A percentile compares a stretch with the other conserved stretches of the same genome.
phyloP scores from a whole-genome alignment of 2,797 vertebrate genomes.

The Mus caroli region DNA sequence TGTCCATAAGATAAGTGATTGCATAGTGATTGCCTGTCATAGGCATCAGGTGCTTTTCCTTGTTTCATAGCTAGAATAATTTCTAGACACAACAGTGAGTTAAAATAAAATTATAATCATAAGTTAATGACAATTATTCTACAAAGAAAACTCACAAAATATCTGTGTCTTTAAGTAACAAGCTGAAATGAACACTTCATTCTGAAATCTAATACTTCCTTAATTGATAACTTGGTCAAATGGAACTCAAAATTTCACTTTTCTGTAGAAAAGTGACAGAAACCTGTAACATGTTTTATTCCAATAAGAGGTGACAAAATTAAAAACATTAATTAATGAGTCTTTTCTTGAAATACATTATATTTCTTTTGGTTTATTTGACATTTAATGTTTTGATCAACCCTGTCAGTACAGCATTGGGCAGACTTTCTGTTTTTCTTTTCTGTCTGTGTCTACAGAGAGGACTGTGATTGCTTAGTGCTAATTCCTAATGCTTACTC shows the following conservation, averaged over 20 bases:
- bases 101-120: conserved; percentile 35
- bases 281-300: not conserved
- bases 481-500: conserved; percentile 50
- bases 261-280: conserved; percentile 9
- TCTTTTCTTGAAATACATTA: conserved; percentile 59
- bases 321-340: conserved; percentile 43
- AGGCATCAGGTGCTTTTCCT: not conserved
- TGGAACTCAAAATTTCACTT: conserved; percentile 54
- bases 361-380: conserved; percentile 44
- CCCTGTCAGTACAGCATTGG: conserved; percentile 27
- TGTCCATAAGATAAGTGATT: not conserved
- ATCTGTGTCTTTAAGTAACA: not conserved
- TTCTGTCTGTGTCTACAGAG: conserved; percentile 27
- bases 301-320: conserved; percentile 56
- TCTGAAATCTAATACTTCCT: conserved; percentile 50
- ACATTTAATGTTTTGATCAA: conserved; percentile 53
- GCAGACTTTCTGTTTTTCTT: not conserved
- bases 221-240: not conserved
- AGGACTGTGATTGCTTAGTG: conserved; percentile 32
- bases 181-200: conserved; percentile 31
- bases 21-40: not conserved
- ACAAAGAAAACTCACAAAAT: conserved; percentile 27
- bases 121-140: not conserved
- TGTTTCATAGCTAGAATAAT: conserved; percentile 38
- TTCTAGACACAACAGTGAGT: conserved; percentile 34